Evolutionary conservation across 2,888 invertebrate species (phyloP).

Genomic region (Psococerastis gibbosa): DNA sequence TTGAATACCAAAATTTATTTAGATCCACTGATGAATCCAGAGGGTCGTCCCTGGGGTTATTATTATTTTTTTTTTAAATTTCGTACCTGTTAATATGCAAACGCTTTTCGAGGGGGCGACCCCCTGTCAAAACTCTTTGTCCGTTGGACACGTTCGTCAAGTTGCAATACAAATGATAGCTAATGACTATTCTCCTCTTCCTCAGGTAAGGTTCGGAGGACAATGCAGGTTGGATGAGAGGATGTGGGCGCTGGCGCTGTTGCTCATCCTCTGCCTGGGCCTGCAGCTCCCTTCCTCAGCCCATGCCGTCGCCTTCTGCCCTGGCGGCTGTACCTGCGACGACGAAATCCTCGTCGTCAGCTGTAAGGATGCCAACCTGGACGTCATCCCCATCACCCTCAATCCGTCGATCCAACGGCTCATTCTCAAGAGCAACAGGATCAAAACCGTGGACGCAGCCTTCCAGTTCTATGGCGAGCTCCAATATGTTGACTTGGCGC

Average conservation of each 20-base stretch:
- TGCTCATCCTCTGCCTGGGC: constrained; percentile 11
- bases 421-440: constrained; percentile 66
- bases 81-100: no score
- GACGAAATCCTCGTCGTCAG: constrained; percentile 74
- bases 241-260: constrained; percentile 9
- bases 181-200: background rate
- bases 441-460: constrained; percentile 66
- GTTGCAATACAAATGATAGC: no score
- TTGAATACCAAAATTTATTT: no score
- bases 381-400: constrained; percentile 75
- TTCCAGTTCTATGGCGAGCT: constrained; percentile 76
- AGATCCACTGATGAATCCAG: no score
- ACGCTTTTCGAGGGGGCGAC: no score
- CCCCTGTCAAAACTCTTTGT: no score
- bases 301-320: constrained; percentile 55
- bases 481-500: constrained; percentile 67
- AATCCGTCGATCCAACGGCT: constrained; percentile 78
- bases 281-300: constrained; percentile 22
- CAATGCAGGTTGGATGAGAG: constrained; percentile 10
- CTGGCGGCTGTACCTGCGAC: constrained; percentile 73
- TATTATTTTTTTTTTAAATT: no score
- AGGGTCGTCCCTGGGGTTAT: no score
- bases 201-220: background rate
- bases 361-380: constrained; percentile 69
- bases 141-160: no score